Percentiles rank a stretch among this genome's conserved stretches.
Evolutionary conservation across 2,888 invertebrate species (phyloP).

Genomic region (Agelastica alni): DNA sequence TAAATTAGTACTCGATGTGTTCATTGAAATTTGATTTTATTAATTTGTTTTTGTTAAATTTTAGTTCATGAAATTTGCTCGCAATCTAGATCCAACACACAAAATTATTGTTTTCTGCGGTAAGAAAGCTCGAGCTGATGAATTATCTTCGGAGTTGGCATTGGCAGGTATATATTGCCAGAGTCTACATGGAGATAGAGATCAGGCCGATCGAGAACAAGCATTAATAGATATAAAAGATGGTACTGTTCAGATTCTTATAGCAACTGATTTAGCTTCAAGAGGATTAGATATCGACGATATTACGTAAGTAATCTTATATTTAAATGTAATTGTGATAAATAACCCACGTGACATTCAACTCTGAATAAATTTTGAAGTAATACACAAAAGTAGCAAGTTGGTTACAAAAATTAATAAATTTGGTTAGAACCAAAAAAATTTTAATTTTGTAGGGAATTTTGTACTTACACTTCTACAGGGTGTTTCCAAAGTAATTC

Average conservation of each 20-base stretch:
- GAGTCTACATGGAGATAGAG: slow-evolving; percentile 88
- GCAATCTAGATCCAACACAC: slow-evolving; percentile 71
- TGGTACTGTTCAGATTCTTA: slow-evolving; percentile 78
- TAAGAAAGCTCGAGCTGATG: slow-evolving; percentile 81
- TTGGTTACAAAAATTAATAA: too few relatives aligned
- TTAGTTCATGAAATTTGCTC: slow-evolving; percentile 71
- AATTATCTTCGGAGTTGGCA: slow-evolving; percentile 78
- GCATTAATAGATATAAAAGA: slow-evolving; percentile 83
- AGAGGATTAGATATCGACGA: slow-evolving; percentile 92
- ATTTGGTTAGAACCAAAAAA: too few relatives aligned
- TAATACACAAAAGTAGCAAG: too few relatives aligned
- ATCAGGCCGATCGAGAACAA: slow-evolving; percentile 73
- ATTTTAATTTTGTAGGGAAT: too few relatives aligned
- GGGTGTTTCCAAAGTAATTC: too few relatives aligned
- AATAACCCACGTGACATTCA: too few relatives aligned
- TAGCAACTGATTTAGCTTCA: slow-evolving; percentile 95
- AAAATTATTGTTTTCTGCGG: slow-evolving; percentile 92
- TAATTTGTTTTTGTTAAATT: slow-evolving; percentile 30
- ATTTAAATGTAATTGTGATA: too few relatives aligned
- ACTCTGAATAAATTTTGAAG: too few relatives aligned
- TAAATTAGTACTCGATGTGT: too few relatives aligned
- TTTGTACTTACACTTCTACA: too few relatives aligned
- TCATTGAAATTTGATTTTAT: neutral
- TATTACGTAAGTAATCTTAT: slow-evolving; percentile 69
- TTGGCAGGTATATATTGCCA: slow-evolving; percentile 72